phyloP scores from a whole-genome alignment of 2,113 vertebrate species.

The Empidonax traillii region DNA sequence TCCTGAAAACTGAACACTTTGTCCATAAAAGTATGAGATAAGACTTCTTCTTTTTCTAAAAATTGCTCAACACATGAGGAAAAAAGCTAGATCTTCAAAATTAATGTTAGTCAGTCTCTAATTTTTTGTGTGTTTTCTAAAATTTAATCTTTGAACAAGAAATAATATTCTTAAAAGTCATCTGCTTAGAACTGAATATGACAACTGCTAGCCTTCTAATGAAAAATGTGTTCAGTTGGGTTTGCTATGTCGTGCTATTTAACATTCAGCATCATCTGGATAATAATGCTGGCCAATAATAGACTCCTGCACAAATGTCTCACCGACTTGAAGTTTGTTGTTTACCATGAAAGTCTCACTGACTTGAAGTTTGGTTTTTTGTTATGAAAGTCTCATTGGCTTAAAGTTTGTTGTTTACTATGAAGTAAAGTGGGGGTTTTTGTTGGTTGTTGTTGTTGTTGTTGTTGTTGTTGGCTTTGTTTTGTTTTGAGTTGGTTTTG shows the following conservation, averaged over 20 bases:
- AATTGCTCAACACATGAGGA: not conserved
- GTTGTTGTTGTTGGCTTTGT: too few species aligned
- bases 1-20: not conserved
- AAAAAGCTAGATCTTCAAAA: not conserved
- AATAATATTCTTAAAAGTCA: not conserved
- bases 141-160: not conserved
- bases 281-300: not conserved
- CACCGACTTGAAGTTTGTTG: not conserved
- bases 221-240: not conserved
- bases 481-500: too few species aligned
- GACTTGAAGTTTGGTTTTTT: not conserved
- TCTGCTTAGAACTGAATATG: not conserved
- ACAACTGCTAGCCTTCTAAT: not conserved
- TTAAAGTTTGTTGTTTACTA: not conserved
- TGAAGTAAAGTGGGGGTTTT: not conserved
- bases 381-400: not conserved
- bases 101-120: not conserved
- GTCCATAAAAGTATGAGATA: not conserved
- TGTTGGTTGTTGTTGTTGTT: too few species aligned
- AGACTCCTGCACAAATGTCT: not conserved
- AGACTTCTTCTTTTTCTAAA: not conserved
- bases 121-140: not conserved
- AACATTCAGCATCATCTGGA: not conserved
- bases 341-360: not conserved
- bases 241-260: not conserved